Evolutionary conservation across 2,113 vertebrate genomes (phyloP).

Genomic region (Paedocypris sp.): DNA sequence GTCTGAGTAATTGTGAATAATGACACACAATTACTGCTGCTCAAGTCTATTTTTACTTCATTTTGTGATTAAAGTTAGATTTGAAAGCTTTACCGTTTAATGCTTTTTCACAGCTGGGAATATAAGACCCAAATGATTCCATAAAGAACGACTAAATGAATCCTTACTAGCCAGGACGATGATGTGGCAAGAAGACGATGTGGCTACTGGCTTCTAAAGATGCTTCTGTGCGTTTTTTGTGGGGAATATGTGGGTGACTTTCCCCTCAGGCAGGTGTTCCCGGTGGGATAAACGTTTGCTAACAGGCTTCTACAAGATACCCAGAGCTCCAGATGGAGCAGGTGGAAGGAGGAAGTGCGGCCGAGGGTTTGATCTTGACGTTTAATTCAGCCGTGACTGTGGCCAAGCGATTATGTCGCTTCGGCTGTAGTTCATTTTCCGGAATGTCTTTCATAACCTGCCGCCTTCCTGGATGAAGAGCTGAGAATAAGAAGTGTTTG

Average conservation of each 20-base stretch:
- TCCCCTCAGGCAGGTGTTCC: slow-evolving; percentile 40
- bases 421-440: background rate
- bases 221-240: slow-evolving; percentile 1
- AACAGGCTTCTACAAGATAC: slow-evolving; percentile 26
- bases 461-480: background rate
- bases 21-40: background rate
- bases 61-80: background rate
- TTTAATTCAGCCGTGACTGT: slow-evolving; percentile 17
- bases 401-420: background rate
- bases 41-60: background rate
- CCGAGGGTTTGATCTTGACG: slow-evolving; percentile 12
- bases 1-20: slow-evolving; percentile 3
- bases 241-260: slow-evolving; percentile 14
- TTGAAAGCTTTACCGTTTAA: slow-evolving; percentile 4
- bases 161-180: background rate
- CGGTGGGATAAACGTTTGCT: slow-evolving; percentile 35
- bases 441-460: background rate
- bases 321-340: slow-evolving; percentile 31
- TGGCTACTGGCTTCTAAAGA: background rate
- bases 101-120: background rate
- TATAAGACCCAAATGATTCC: slow-evolving; percentile 5
- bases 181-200: background rate
- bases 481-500: too few species aligned
- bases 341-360: background rate
- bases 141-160: slow-evolving; percentile 8